Percentiles rank a stretch among this genome's conserved stretches.
Evolutionary conservation across 2,888 invertebrate species (phyloP).

Genomic region (Melanotus villosus): DNA sequence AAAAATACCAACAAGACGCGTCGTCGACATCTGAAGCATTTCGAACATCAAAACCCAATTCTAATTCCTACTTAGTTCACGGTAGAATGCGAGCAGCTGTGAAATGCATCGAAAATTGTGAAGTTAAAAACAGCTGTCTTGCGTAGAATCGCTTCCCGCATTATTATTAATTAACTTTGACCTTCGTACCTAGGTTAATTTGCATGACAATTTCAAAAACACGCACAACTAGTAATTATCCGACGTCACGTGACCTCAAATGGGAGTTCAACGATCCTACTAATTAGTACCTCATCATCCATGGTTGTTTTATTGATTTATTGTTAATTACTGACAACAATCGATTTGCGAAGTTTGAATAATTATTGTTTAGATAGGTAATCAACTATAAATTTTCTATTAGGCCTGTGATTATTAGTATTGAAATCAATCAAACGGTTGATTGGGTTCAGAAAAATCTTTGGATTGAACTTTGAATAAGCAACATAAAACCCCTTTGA

Average conservation of each 20-base stretch:
- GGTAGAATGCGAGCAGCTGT: too few species aligned
- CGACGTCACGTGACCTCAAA: not conserved
- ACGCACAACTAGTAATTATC: not conserved
- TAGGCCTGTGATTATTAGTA: not conserved
- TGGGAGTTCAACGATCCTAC: conserved; percentile 1
- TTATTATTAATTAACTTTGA: not conserved
- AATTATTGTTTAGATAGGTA: not conserved
- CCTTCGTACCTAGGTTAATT: conserved; percentile 6
- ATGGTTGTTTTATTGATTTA: conserved; percentile 7
- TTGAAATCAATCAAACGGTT: too few species aligned
- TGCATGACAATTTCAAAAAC: conserved; percentile 5
- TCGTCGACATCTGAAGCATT: too few species aligned
- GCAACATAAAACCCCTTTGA: too few species aligned
- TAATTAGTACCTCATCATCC: conserved; percentile 3
- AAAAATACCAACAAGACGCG: too few species aligned
- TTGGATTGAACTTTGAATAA: too few species aligned
- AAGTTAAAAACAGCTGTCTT: too few species aligned
- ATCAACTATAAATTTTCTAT: not conserved
- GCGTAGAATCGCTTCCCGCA: not conserved
- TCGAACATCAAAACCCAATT: too few species aligned
- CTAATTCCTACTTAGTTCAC: too few species aligned
- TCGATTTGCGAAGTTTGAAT: conserved; percentile 2
- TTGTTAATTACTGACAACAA: not conserved
- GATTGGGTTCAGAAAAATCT: too few species aligned
- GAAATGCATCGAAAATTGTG: too few species aligned